phyloP scores from a whole-genome alignment of 1,140 invertebrate genomes.

The Heliothis subflexa region DNA sequence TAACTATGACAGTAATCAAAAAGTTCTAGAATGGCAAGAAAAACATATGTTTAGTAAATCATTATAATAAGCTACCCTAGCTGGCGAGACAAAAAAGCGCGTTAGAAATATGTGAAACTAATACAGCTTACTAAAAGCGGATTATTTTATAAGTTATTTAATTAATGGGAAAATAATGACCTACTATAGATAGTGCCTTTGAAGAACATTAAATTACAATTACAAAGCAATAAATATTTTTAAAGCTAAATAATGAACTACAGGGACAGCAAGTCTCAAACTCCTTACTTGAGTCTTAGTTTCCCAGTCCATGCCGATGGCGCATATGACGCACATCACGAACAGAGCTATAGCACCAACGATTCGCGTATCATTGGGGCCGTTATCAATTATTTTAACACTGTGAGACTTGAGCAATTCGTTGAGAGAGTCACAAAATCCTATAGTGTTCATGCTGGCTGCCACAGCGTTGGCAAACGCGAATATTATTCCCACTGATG shows the following conservation, averaged over 20 bases:
- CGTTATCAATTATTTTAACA: conserved; percentile 91
- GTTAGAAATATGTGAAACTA: no score
- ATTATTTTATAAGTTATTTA: no score
- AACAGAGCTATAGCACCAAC: conserved; percentile 91
- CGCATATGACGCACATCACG: conserved; percentile 93
- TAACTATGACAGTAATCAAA: conserved; percentile 93
- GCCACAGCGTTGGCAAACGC: conserved; percentile 98
- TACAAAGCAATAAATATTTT: no score
- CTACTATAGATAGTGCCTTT: no score
- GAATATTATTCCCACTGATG: conserved; percentile 98
- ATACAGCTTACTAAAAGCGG: no score
- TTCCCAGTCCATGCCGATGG: conserved; percentile 97
- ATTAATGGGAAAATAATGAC: no score
- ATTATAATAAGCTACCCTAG: no score
- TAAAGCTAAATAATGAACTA: not conserved
- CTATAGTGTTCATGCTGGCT: conserved; percentile 99
- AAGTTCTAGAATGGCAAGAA: conserved; percentile 88
- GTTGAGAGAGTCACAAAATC: conserved; percentile 98
- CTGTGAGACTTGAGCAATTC: conserved; percentile 88
- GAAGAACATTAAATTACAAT: no score
- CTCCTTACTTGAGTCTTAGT: conserved; percentile 89
- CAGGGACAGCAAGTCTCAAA: no score
- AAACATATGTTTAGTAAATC: not conserved
- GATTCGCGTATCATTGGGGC: conserved; percentile 92
- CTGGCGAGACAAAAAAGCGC: no score